A percentile compares a stretch with the other conserved stretches of the same genome.
phyloP scores from a whole-genome alignment of 2,888 invertebrate species.

The Hemaris fuciformis region DNA sequence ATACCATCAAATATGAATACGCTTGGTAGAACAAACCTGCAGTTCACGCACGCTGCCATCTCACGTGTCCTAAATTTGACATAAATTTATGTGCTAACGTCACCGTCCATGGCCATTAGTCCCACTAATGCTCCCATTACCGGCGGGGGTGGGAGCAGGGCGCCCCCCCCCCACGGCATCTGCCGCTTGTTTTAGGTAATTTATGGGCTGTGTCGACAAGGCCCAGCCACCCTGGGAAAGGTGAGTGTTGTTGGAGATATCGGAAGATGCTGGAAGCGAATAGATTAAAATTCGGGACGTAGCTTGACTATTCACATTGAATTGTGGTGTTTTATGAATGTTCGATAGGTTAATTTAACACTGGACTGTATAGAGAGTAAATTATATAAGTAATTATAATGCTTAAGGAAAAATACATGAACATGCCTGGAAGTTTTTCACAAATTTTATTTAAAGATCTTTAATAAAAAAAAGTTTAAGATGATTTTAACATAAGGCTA shows the following conservation, averaged over 20 bases:
- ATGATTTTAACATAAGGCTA: too few species aligned
- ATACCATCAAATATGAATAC: not conserved
- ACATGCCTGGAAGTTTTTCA: too few species aligned
- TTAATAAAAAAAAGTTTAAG: too few species aligned
- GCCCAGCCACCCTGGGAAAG: conserved; percentile 54
- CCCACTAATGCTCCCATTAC: conserved; percentile 79
- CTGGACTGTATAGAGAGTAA: too few species aligned
- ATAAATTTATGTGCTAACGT: conserved; percentile 77
- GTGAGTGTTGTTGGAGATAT: conserved; percentile 38
- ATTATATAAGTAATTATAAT: too few species aligned
- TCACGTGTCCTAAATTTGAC: conserved; percentile 61
- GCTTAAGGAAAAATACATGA: too few species aligned
- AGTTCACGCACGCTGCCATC: not conserved
- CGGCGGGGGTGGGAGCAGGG: conserved; percentile 53
- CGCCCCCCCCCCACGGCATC: conserved; percentile 60
- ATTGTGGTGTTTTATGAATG: too few species aligned
- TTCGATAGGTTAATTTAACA: too few species aligned
- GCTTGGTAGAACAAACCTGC: not conserved
- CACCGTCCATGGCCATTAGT: conserved; percentile 76
- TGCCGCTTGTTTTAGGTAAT: conserved; percentile 81
- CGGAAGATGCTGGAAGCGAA: conserved; percentile 40
- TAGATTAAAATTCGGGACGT: not conserved
- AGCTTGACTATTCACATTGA: too few species aligned
- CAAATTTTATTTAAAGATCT: too few species aligned
- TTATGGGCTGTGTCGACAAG: conserved; percentile 69